Evolutionary conservation across 2,888 invertebrate species (phyloP), one percentile per base, ranked within the genome.

Genomic region (Deilephila elpenor): DNA sequence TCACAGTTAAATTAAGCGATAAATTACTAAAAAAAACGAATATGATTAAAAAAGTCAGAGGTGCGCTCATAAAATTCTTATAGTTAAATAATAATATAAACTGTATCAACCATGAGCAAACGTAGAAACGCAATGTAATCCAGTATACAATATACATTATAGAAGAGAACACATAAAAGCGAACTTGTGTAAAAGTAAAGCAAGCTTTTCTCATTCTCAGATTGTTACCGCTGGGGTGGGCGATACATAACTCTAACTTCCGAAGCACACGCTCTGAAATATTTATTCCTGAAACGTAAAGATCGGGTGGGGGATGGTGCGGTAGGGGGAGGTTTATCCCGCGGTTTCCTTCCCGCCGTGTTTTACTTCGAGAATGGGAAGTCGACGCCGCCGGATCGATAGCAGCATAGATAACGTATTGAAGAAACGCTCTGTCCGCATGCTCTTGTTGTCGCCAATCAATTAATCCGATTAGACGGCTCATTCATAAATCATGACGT

Each of bases 281-380:
- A 94, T 94, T 94, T 94, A 94, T 94, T 94, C 94, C 93, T 93
- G 93, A 94, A 94, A 93, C 93, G 94, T 94, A 94, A 94, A 94
- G 94, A 94, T 93, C 93, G 93, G 92, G 91, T 83, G 88, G 88
- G 85, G 88, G 85, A 79, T 74, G 74, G 79, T 62, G 78, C 76
- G 85, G 86, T 75, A 77, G 85, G 80, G 88, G 90, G 89, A 78
- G 92, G 93, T 92, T 93, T 93, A 93, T 93, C 93, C 93, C 94
- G 94, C 93, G 94, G 94, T 94, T 94, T 93, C 93, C 93, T 93
- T 91, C 92, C 94, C 93, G 90, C 90, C 94, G 93, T 94, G 94
- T 94, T 94, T 94, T 93, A 94, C 94, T 94, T 93, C 91, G 93
- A 94, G 94, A 93, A 94, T 94, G 93, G 94, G 94, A 94, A 94